Base-by-base conservation (phyloP, 2,888 invertebrate genomes). In the Aelia acuminata region DNA sequence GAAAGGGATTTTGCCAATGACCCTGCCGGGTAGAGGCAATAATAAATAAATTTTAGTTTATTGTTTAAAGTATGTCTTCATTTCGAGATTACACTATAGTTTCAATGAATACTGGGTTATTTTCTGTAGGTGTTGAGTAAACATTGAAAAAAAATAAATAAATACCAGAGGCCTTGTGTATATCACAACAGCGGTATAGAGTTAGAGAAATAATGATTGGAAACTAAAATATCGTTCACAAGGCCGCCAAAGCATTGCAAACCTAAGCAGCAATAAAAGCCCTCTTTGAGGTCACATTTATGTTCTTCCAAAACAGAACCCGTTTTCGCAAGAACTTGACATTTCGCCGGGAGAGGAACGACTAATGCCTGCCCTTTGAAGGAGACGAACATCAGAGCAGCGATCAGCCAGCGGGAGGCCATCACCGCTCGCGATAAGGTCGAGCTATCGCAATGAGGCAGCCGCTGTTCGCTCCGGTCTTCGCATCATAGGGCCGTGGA, bases 301-400 rank as follows among this genome's bases (percentile, higher is more conserved):
- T 35, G 31, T 20, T 8, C 63, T 20, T 70, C 63, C 31, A 70
- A 31, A 31, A 63, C 5, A 35, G 63, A 35, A 31, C 35, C 35
- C 3, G 31, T 70, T 70, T 70, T 70, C 63, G 63, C 63, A 70
- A 70, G 63, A 70, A 75, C 75, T 75, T 80, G 80, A 80, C 80
- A 80, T 80, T 80, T 80, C 1, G 43, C 80, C 80, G n/a, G 22
- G 43, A n/a, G 80, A 18, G 80, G 43, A 80, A 80, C 35, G 11
- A 43, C 80, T 70, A 70, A 70, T 70, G 63, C 20, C 80, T 80
- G 80, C 43, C 80, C 80, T 80, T 80, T 80, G 80, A 80, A 80
- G n/a, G 80, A 31, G 35, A 1, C 31, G 43, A 13, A 43, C 80
- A 43, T 80, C 80, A 80, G 43, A 80, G n/a, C 7, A 80, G 43